Evolutionary conservation across 2,113 vertebrate genomes (phyloP).

Genomic region (Vireo altiloquus): DNA sequence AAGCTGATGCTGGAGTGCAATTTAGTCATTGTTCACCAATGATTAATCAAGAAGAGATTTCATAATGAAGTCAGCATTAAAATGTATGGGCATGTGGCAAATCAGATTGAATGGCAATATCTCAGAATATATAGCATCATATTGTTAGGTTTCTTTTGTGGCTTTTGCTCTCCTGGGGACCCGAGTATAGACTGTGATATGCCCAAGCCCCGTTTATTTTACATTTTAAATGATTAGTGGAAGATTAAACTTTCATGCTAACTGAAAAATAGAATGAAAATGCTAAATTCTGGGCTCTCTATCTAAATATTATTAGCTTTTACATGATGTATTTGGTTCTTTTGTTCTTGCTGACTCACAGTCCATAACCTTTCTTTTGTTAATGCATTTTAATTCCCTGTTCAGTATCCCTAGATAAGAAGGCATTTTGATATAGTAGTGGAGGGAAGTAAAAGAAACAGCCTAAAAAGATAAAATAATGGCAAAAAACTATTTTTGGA

Average conservation of each 20-base stretch:
- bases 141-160: slow-evolving; percentile 56
- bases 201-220: slow-evolving; percentile 35
- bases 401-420: slow-evolving; percentile 20
- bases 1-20: slow-evolving; percentile 25
- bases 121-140: slow-evolving; percentile 58
- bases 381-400: slow-evolving; percentile 34
- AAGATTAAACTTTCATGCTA: slow-evolving; percentile 61
- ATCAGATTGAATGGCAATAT: slow-evolving; percentile 45
- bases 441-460: background rate
- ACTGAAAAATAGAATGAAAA: slow-evolving; percentile 58
- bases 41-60: slow-evolving; percentile 41
- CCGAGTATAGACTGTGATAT: background rate
- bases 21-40: slow-evolving; percentile 29
- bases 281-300: slow-evolving; percentile 43
- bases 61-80: slow-evolving; percentile 40
- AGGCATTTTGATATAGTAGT: background rate
- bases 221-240: slow-evolving; percentile 54
- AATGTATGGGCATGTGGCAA: slow-evolving; percentile 45
- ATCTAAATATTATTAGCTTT: slow-evolving; percentile 62
- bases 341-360: slow-evolving; percentile 60
- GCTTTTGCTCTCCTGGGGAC: slow-evolving; percentile 43
- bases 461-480: background rate
- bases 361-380: slow-evolving; percentile 41
- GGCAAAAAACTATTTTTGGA: background rate
- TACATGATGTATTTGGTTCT: slow-evolving; percentile 39